Conservation (phyloP, 2,888 invertebrate genomes). For the Microchrysa polita region DNA sequence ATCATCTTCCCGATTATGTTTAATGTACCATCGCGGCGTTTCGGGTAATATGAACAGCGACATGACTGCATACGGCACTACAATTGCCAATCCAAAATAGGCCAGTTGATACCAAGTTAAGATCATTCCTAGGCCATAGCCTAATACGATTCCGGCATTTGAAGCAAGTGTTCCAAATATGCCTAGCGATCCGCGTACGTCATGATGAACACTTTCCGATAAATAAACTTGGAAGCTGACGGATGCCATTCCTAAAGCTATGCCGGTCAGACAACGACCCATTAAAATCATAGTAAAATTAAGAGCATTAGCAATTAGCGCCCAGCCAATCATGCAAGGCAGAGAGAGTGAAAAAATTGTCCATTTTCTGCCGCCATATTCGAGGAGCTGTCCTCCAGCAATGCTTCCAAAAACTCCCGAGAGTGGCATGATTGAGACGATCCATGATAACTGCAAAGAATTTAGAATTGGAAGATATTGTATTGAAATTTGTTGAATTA, state of each 20-base stretch:
- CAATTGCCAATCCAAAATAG: not conserved
- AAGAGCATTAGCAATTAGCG: not conserved
- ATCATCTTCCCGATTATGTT: not conserved
- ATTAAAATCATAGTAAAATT: conserved; percentile 19
- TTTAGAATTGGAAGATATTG: not conserved
- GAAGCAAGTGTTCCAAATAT: conserved; percentile 22
- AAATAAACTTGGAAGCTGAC: conserved; percentile 28
- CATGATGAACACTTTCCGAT: conserved; percentile 19
- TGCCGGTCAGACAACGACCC: conserved; percentile 15
- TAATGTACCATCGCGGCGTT: conserved; percentile 16
- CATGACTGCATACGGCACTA: not conserved
- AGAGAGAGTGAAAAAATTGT: conserved; percentile 12
- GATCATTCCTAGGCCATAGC: conserved; percentile 18
- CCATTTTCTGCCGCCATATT: conserved; percentile 20
- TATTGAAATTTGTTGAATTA: not conserved
- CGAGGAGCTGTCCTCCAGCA: conserved; percentile 10
- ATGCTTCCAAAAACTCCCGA: not conserved
- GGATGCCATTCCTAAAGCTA: conserved; percentile 9
- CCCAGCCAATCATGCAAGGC: conserved; percentile 1
- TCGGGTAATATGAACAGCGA: conserved; percentile 6
- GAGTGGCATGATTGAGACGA: conserved; percentile 22
- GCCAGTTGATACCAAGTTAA: conserved; percentile 30
- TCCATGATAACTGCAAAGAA: conserved; percentile 18
- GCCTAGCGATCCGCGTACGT: conserved; percentile 16
- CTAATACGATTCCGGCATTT: conserved; percentile 12